Base-by-base conservation (phyloP, 2,797 vertebrate species). In the Alca torda region DNA sequence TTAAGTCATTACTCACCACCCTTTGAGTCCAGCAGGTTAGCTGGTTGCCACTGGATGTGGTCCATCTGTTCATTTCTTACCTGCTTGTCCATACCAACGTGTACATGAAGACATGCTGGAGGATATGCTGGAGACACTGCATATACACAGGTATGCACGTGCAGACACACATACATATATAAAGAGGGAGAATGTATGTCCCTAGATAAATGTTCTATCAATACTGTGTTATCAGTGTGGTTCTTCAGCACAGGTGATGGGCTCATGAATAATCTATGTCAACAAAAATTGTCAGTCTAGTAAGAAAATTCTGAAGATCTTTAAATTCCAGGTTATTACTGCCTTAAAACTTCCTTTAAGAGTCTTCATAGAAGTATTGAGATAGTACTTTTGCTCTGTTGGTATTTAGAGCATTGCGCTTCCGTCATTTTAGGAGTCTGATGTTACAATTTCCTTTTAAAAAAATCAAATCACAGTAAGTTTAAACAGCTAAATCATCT, bases 171-270 rank as follows among this genome's bases (percentile, higher is more conserved):
- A 1, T 14, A 39, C 2, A 1, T 39, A 4, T 68, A 48, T 76
- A n/a, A 23, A 72, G 33, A 70, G 4, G 12, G 8, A 78, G 13
- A 51, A 4, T 25, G 9, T n/a, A 51, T 41, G n/a, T 37, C 68
- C 23, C 23, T 60, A 13, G n/a, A 50, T 24, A 43, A 43, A 56
- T 50, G 15, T 31, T 35, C 4, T 26, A 48, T 60, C 56, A 70
- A 24, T n/a, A 23, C 13, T 41, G 4, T 69, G 14, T 59, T 74
- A 51, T 39, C 20, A 48, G 5, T 76, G 20, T 0, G 0, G 25
- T 43, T 77, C 60, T 77, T 81, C 57, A 56, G 25, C 63, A 59
- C n/a, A 51, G 16, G 6, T 41, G 33, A 51, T 46, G 54, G 30
- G 14, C 10, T 78, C 23, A 12, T 78, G 17, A 78, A 59, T 50